A percentile compares a stretch with the other conserved stretches of the same genome.
phyloP scores from a whole-genome alignment of 2,113 vertebrate species.

The Ploceus nigricollis region DNA sequence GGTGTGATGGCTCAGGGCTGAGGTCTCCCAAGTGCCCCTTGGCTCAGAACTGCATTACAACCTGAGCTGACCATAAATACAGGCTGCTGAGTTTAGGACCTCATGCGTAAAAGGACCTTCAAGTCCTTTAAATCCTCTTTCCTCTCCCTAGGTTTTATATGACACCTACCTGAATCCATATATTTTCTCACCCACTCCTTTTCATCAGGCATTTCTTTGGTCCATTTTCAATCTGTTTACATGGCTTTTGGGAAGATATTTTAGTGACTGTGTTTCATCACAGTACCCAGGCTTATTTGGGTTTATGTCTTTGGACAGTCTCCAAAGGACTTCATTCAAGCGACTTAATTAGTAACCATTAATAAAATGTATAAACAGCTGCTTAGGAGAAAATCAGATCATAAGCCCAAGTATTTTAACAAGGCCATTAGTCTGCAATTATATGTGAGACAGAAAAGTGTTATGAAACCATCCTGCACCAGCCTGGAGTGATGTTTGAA shows the following conservation, averaged over 20 bases:
- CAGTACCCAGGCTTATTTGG: neutral
- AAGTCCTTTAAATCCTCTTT: neutral
- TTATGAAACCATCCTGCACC: neutral
- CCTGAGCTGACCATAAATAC: neutral
- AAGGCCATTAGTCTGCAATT: conserved; percentile 5
- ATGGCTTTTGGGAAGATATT: neutral
- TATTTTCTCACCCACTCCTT: neutral
- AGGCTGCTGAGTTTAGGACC: neutral
- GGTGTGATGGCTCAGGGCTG: rapidly evolving
- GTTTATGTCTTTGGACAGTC: conserved; percentile 34
- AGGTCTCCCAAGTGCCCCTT: neutral
- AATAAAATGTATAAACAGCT: conserved; percentile 38
- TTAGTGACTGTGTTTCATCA: neutral
- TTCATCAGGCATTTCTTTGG: neutral
- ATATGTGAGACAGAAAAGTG: neutral
- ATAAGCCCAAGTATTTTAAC: conserved; percentile 15
- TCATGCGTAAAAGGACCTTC: neutral
- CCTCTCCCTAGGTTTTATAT: neutral
- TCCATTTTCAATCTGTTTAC: neutral
- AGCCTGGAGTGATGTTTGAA: neutral
- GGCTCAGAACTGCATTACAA: neutral
- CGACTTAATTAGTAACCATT: conserved; percentile 24
- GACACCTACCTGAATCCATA: neutral
- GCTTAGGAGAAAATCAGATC: conserved; percentile 26
- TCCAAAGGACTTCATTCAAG: conserved; percentile 34